Evolutionary conservation across 2,888 invertebrate genomes (phyloP), one percentile per base, ranked within the genome.

Genomic region (Drosophila stalkeri): DNA sequence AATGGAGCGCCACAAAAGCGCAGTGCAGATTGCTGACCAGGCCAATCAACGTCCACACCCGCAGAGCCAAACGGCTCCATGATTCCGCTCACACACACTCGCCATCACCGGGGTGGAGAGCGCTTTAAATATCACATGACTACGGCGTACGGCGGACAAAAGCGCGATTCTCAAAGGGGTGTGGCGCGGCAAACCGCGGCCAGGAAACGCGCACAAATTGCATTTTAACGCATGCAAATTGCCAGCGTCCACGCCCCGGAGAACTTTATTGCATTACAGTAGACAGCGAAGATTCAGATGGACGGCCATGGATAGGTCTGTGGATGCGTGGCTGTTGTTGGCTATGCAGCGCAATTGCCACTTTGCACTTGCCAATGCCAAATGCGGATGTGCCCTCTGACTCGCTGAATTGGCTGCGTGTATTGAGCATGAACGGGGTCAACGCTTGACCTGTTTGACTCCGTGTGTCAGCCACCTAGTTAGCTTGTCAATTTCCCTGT

Each of bases 191-290:
- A 52, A 70, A 81, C 80, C 80, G 79, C 79, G 64, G 63, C 64
- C 91, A 69, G 85, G 80, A 88, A 85, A 77, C 77, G 72, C 76
- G 80, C 80, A 80, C 90, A 87, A 87, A 90, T 91, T 91, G 86
- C 88, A 86, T 88, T 87, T 89, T 89, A 86, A 91, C 91, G 89
- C 86, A 87, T 87, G 90, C 90, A 87, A 91, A 87, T 87, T 91
- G 86, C 80, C 72, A 54, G 80, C 62, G 77, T 80, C 63, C 69
- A 61, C 64, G 72, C 72, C 65, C 82, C 44, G 81, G 44, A 57
- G 72, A 75, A 72, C 75, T 83, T 90, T 90, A 85, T 85, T 81
- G 86, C 86, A 86, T 89, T 86, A 90, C 90, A 61, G 70, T 62
- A 66, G 71, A 66, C 70, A 59, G 46, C 64, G 46, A 64, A 54